These are phyloP conservation scores for Xylocopa sonorina DNA, from an alignment of 1,140 invertebrate genomes.

Conservation along the genomic window DNA sequence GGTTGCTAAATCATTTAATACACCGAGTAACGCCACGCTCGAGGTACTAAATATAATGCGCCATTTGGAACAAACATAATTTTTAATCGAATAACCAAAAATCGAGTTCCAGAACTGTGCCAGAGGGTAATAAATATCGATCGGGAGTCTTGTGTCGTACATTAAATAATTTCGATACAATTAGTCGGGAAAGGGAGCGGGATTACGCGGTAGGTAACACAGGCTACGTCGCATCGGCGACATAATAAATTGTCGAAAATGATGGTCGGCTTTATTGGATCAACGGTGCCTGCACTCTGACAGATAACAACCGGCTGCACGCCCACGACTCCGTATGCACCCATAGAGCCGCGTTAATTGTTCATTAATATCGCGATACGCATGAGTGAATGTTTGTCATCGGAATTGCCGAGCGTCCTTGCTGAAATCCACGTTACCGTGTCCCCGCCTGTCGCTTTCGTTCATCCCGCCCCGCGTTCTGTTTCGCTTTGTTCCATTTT, in stretches of 20 bases:
- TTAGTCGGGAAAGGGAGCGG: not conserved
- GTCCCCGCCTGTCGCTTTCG: too few species aligned
- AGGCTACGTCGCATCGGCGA: not conserved
- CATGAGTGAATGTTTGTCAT: slow-evolving; percentile 16
- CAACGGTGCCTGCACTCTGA: slow-evolving; percentile 29
- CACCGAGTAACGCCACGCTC: too few species aligned
- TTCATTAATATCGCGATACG: slow-evolving; percentile 32
- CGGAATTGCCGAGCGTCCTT: not conserved
- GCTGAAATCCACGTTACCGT: not conserved
- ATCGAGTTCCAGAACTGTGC: not conserved
- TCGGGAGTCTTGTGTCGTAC: not conserved
- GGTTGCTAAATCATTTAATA: too few species aligned
- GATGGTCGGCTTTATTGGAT: slow-evolving; percentile 39
- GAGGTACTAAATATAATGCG: too few species aligned
- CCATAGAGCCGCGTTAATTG: slow-evolving; percentile 17
- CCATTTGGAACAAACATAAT: too few species aligned
- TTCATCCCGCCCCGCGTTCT: too few species aligned
- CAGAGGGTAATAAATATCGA: slow-evolving; percentile 6
- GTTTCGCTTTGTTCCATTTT: too few species aligned
- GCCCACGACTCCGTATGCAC: not conserved
- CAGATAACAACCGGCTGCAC: slow-evolving; percentile 30
- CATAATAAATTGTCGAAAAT: slow-evolving; percentile 37
- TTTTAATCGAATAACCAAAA: too few species aligned
- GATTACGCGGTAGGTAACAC: not conserved
- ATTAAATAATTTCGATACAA: slow-evolving; percentile 7